phyloP scores from a whole-genome alignment of 2,888 invertebrate genomes.

The Cybosia mesomella region DNA sequence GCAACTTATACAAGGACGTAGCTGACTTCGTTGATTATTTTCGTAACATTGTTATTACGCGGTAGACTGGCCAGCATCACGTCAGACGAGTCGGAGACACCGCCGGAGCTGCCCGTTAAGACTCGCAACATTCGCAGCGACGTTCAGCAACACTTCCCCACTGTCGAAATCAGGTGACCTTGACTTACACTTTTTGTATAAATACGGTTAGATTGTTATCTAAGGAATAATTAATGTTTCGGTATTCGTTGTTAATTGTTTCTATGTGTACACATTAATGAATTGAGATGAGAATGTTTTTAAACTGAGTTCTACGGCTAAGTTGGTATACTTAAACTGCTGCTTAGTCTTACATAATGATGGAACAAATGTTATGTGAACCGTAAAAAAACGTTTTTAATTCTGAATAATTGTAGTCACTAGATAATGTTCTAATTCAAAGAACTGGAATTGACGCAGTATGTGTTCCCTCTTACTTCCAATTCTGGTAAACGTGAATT shows the following conservation, averaged over 20 bases:
- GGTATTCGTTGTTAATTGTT: conserved; percentile 7
- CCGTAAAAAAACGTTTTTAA: not conserved
- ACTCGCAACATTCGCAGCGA: conserved; percentile 81
- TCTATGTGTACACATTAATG: conserved; percentile 1
- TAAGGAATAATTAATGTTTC: conserved; percentile 3
- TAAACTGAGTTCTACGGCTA: not conserved
- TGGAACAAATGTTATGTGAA: not conserved
- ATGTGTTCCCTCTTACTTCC: too few species aligned
- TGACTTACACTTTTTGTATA: conserved; percentile 18
- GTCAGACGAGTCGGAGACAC: conserved; percentile 82
- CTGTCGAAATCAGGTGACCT: conserved; percentile 77
- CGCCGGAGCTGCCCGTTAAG: conserved; percentile 89
- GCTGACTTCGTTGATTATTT: conserved; percentile 31
- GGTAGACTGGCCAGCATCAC: conserved; percentile 79
- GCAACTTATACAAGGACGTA: conserved; percentile 42
- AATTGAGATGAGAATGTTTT: not conserved
- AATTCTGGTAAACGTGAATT: not conserved
- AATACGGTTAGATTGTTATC: conserved; percentile 17
- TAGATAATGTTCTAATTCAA: not conserved
- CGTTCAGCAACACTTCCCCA: conserved; percentile 81
- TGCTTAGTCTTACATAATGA: not conserved
- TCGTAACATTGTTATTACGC: conserved; percentile 41
- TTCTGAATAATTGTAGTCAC: not conserved
- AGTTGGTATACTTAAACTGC: not conserved
- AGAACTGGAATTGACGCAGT: not conserved